Percentiles rank a stretch among this genome's conserved stretches.
These are phyloP conservation scores for Mythimna albipuncta DNA, from an alignment of 2,888 invertebrate genomes.

Conservation along the genomic window DNA sequence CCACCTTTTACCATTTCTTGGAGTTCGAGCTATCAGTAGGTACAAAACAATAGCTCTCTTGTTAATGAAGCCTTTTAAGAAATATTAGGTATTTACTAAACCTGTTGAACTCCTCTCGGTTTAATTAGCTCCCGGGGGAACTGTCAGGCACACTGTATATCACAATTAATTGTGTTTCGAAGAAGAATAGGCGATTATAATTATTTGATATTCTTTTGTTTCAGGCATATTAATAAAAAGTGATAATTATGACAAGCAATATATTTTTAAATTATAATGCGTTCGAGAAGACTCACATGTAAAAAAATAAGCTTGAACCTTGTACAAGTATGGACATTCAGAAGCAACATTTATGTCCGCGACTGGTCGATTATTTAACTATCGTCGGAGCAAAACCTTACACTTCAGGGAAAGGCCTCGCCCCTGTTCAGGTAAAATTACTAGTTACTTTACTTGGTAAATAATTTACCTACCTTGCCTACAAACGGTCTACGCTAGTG, in stretches of 20 bases:
- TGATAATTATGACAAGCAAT: slow-evolving; percentile 90
- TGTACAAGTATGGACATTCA: slow-evolving; percentile 90
- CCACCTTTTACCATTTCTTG: background rate
- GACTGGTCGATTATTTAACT: slow-evolving; percentile 98
- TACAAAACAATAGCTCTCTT: slow-evolving; percentile 10
- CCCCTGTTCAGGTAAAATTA: slow-evolving; percentile 94
- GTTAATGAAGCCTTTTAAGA: slow-evolving; percentile 1
- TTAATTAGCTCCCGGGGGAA: slow-evolving; percentile 21
- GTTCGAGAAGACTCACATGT: slow-evolving; percentile 71
- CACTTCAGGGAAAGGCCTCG: slow-evolving; percentile 91
- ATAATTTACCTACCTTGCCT: background rate
- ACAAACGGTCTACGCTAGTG: background rate
- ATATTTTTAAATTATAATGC: slow-evolving; percentile 84
- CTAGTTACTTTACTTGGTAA: background rate
- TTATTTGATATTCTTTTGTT: slow-evolving; percentile 60
- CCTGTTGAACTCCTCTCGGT: slow-evolving; percentile 9
- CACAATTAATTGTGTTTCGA: slow-evolving; percentile 8
- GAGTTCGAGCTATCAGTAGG: background rate
- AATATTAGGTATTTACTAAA: slow-evolving; percentile 12
- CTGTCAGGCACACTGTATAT: slow-evolving; percentile 3
- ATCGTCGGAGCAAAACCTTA: slow-evolving; percentile 97
- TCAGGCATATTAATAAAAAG: slow-evolving; percentile 72
- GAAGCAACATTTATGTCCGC: slow-evolving; percentile 95
- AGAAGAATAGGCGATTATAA: background rate
- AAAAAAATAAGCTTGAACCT: slow-evolving; percentile 68